Conservation (phyloP, 1,140 invertebrate genomes). For the Cyclina sinensis region DNA sequence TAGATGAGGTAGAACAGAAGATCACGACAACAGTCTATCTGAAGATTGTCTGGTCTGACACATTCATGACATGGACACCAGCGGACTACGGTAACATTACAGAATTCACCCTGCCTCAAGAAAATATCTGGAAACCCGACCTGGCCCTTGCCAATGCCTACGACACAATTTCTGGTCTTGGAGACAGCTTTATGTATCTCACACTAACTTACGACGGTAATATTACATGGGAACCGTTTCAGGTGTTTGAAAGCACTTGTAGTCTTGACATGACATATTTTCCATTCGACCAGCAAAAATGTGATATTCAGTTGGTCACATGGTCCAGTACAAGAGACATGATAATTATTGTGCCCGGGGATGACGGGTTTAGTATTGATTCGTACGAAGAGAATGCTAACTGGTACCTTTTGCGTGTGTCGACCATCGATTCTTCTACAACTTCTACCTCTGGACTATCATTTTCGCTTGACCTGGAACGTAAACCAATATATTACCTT, state of each 20-base stretch:
- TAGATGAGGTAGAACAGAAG: constrained; percentile 69
- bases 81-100: constrained; percentile 88
- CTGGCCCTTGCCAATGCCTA: constrained; percentile 65
- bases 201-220: constrained; percentile 14
- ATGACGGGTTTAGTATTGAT: constrained; percentile 24
- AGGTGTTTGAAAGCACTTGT: constrained; percentile 64
- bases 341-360: constrained; percentile 18
- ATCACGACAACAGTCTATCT: constrained; percentile 59
- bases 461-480: background rate
- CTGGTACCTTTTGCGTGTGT: constrained; percentile 47
- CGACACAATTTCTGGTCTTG: constrained; percentile 50
- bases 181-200: constrained; percentile 59
- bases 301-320: constrained; percentile 86
- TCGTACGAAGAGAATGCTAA: constrained; percentile 49
- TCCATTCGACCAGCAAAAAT: constrained; percentile 91
- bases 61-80: constrained; percentile 87
- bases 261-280: constrained; percentile 91
- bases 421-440: constrained; percentile 36
- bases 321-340: constrained; percentile 66
- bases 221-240: constrained; percentile 64
- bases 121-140: constrained; percentile 69
- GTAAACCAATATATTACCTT: constrained; percentile 57
- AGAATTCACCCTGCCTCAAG: constrained; percentile 37
- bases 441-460: constrained; percentile 32
- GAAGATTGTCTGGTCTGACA: constrained; percentile 64